phyloP scores from a whole-genome alignment of 2,113 vertebrate genomes.

The Vidua macroura region DNA sequence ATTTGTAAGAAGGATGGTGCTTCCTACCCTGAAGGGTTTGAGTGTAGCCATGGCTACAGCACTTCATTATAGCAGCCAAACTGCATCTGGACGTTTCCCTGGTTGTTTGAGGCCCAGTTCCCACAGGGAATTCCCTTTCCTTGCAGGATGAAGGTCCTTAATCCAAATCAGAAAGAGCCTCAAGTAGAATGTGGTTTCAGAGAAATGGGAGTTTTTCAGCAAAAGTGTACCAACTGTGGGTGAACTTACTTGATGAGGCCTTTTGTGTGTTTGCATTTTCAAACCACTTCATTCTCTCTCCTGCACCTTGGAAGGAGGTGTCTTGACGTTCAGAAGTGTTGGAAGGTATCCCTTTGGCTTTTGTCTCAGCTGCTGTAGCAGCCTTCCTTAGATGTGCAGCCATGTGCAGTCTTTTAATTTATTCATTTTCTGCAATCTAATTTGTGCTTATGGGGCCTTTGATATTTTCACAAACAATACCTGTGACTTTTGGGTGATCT shows the following conservation, averaged over 20 bases:
- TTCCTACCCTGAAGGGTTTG: neutral
- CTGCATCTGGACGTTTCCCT: neutral
- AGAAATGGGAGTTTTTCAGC: neutral
- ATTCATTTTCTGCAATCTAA: neutral
- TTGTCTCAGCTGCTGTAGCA: neutral
- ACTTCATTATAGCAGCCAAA: neutral
- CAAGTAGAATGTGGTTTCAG: neutral
- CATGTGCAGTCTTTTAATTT: neutral
- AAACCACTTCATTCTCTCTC: neutral
- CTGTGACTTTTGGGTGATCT: neutral
- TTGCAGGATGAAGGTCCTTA: neutral
- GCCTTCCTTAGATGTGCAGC: neutral
- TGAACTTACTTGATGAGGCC: neutral
- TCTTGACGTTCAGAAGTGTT: neutral
- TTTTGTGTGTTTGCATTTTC: neutral
- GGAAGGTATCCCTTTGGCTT: neutral
- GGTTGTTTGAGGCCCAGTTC: neutral
- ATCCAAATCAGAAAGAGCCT: neutral
- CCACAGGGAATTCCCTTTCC: neutral
- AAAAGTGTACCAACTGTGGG: neutral
- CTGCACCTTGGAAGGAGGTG: neutral
- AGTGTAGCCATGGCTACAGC: neutral
- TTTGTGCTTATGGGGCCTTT: neutral
- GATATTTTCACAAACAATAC: neutral
- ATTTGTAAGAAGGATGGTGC: neutral